Conservation (phyloP, 2,888 invertebrate genomes). For the Micoletzkya japonica region DNA sequence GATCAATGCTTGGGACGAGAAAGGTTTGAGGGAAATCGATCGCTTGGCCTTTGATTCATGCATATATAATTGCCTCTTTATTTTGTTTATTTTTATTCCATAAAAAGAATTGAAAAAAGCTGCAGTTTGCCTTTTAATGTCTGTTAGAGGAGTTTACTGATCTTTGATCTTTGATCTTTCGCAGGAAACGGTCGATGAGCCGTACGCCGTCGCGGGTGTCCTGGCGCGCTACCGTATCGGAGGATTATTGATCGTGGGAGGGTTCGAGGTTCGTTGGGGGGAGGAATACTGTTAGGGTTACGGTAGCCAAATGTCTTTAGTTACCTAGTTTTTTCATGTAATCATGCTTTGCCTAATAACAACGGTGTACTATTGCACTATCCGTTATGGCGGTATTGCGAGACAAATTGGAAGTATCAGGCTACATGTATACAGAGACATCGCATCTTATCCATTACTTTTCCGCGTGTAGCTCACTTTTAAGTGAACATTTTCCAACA, state of each 20-base stretch:
- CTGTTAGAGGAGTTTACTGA: too few species aligned
- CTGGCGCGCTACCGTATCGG: conserved; percentile 31
- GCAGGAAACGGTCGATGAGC: conserved; percentile 34
- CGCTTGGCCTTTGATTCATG: neutral
- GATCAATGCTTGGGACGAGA: conserved; percentile 34
- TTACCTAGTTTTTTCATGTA: neutral
- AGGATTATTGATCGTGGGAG: conserved; percentile 38
- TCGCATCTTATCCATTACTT: too few species aligned
- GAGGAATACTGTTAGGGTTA: neutral
- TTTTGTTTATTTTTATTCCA: too few species aligned
- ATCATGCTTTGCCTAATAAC: neutral
- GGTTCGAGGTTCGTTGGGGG: conserved; percentile 34
- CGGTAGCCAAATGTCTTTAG: neutral
- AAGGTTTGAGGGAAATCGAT: conserved; percentile 2
- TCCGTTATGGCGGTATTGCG: too few species aligned
- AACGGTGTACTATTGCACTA: neutral
- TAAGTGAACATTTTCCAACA: too few species aligned
- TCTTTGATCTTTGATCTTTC: too few species aligned
- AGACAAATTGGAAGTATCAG: too few species aligned
- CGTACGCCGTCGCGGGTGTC: conserved; percentile 35
- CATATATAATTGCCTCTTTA: neutral
- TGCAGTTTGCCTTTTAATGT: too few species aligned
- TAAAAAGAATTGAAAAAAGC: neutral
- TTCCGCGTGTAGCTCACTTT: too few species aligned
- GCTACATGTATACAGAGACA: too few species aligned